These are phyloP conservation scores for Hemitrygon akajei DNA, from an alignment of 2,797 vertebrate species.

Conservation along the genomic window DNA sequence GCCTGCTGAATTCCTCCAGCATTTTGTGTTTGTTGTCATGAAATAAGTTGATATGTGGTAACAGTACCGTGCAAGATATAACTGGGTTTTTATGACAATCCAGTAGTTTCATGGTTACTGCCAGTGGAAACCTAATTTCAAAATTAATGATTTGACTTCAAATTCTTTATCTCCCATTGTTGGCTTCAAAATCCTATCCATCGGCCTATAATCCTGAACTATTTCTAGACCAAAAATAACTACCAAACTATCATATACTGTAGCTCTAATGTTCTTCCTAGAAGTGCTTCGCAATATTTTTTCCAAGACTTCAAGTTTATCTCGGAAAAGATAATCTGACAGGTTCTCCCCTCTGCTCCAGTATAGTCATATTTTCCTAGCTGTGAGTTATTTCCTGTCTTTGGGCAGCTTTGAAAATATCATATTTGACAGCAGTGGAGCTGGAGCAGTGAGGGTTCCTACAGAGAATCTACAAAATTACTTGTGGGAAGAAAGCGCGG, in stretches of 20 bases:
- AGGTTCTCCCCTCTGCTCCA: not conserved
- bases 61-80: not conserved
- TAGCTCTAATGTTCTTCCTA: not conserved
- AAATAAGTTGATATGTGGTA: no score
- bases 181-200: no score
- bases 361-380: not conserved
- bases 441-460: not conserved
- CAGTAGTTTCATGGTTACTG: no score
- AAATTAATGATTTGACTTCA: no score
- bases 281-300: not conserved
- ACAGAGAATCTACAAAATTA: not conserved
- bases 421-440: not conserved
- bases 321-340: not conserved
- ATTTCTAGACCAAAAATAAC: no score
- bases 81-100: no score
- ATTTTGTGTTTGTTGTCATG: no score
- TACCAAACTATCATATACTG: not conserved
- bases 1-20: no score
- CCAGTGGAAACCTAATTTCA: no score
- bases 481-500: not conserved
- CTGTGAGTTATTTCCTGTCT: not conserved
- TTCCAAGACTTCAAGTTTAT: not conserved
- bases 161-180: no score
- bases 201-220: no score
- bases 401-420: not conserved